phyloP scores from a whole-genome alignment of 1,140 invertebrate species.

The Hetaerina americana region DNA sequence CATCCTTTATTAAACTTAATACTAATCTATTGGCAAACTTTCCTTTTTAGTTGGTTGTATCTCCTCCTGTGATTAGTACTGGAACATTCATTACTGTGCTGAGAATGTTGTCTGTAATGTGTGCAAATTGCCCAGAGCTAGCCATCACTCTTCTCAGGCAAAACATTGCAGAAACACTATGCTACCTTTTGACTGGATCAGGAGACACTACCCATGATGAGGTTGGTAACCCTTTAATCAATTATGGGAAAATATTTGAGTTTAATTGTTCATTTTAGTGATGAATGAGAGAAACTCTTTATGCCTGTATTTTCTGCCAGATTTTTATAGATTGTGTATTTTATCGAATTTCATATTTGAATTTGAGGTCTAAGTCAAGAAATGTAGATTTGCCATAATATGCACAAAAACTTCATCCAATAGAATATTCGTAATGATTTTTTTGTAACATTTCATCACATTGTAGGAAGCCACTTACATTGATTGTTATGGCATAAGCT shows the following conservation, averaged over 20 bases:
- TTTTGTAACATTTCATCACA: no score
- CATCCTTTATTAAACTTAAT: no score
- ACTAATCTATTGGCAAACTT: no score
- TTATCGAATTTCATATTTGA: no score
- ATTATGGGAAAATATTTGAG: no score
- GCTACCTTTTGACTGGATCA: conserved; percentile 80
- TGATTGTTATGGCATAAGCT: no score
- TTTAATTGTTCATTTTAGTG: background rate
- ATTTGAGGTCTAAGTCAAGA: no score
- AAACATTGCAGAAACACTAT: conserved; percentile 88
- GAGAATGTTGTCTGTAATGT: conserved; percentile 90
- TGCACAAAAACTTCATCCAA: no score
- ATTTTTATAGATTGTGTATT: background rate
- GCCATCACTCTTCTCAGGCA: conserved; percentile 81
- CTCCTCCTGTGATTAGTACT: conserved; percentile 83
- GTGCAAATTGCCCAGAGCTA: conserved; percentile 81
- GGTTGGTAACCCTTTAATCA: no score
- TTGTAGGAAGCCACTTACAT: no score
- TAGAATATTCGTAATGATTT: no score
- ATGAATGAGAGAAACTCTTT: background rate
- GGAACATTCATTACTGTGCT: conserved; percentile 92
- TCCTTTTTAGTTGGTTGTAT: conserved; percentile 63
- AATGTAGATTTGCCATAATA: no score
- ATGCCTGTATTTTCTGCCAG: conserved; percentile 2
- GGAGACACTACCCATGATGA: conserved; percentile 41